A percentile compares a stretch with the other conserved stretches of the same genome.
Evolutionary conservation across 1,140 invertebrate genomes (phyloP).

Genomic region (Saxidomus purpurata): DNA sequence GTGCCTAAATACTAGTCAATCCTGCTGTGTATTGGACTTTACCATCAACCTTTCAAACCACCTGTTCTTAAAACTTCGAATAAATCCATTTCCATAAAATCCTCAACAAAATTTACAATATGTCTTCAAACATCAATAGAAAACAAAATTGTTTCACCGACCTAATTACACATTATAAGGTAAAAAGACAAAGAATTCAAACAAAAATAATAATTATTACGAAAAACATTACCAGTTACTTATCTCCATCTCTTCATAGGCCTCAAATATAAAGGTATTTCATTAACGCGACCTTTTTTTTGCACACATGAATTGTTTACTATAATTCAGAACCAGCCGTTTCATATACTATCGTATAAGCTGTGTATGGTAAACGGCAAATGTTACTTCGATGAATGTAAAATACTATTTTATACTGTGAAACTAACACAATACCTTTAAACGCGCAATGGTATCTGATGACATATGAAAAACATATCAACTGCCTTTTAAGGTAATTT

Average conservation of each 20-base stretch:
- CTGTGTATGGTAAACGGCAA: neutral
- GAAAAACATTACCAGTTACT: neutral
- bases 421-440: neutral
- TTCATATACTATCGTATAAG: neutral
- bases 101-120: neutral
- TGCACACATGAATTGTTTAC: slow-evolving; percentile 35
- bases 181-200: neutral
- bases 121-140: neutral
- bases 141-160: neutral
- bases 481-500: too few species aligned
- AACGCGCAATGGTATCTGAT: too few species aligned
- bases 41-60: neutral
- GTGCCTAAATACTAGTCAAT: slow-evolving; percentile 16
- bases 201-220: neutral
- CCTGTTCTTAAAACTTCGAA: neutral
- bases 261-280: neutral
- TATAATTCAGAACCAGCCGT: neutral
- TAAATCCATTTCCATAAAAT: neutral
- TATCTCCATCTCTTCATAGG: neutral
- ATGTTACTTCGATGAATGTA: neutral
- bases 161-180: neutral
- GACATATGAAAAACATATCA: neutral
- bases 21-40: neutral
- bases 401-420: neutral
- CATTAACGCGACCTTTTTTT: slow-evolving; percentile 20